These are phyloP conservation scores for Notolabrus celidotus DNA, from an alignment of 2,797 vertebrate genomes.

Conservation along the genomic window DNA sequence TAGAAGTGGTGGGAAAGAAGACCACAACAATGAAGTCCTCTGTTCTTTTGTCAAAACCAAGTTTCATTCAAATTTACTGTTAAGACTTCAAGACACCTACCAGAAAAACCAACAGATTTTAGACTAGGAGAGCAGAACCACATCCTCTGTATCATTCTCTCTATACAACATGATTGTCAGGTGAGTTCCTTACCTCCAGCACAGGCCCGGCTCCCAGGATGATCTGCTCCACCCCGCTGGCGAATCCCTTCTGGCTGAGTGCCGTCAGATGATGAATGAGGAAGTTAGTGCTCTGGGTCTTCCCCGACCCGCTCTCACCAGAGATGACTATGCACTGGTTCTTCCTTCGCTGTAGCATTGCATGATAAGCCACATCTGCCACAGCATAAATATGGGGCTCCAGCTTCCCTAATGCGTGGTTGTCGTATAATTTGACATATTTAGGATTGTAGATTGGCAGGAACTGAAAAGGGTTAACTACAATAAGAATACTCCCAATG, in stretches of 20 bases:
- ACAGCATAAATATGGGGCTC: conserved; percentile 97
- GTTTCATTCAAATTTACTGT: too few relatives aligned
- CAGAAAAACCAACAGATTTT: neutral
- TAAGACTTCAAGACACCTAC: neutral
- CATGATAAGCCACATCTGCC: conserved; percentile 95
- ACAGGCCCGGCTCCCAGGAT: conserved; percentile 98
- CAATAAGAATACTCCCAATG: conserved; percentile 95
- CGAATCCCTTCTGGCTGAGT: conserved; percentile 98
- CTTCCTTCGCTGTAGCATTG: conserved; percentile 92
- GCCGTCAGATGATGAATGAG: conserved; percentile 98
- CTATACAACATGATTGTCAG: too few relatives aligned
- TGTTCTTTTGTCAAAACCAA: too few relatives aligned
- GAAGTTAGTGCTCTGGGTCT: conserved; percentile 99
- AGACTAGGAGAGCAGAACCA: neutral
- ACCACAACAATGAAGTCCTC: too few relatives aligned
- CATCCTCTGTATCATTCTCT: neutral
- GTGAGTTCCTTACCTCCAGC: conserved; percentile 89
- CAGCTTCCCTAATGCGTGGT: conserved; percentile 94
- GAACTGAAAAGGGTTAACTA: conserved; percentile 96
- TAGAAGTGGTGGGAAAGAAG: too few relatives aligned
- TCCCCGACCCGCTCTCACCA: conserved; percentile 96
- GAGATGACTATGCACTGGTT: conserved; percentile 98
- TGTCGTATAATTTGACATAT: conserved; percentile 98
- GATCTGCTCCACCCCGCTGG: conserved; percentile 98
- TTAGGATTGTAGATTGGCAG: conserved; percentile 98